These are phyloP conservation scores for Phataginus tetradactyla DNA, from an alignment of 2,797 vertebrate genomes.

Conservation along the genomic window DNA sequence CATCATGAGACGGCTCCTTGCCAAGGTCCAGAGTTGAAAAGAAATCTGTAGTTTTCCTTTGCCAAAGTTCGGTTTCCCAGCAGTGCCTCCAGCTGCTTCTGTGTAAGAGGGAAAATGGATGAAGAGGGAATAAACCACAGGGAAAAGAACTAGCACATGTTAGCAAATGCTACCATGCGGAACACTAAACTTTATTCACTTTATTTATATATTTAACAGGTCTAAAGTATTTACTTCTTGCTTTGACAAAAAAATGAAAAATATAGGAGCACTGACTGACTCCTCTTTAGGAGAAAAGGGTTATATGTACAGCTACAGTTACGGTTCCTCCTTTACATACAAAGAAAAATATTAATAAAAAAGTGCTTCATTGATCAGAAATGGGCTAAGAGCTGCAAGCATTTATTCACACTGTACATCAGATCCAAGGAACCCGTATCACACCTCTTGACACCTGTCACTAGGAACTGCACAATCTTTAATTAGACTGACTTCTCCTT, in stretches of 20 bases:
- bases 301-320: slow-evolving; percentile 87
- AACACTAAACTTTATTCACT: slow-evolving; percentile 90
- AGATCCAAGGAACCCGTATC: slow-evolving; percentile 85
- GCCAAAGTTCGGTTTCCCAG: slow-evolving; percentile 18
- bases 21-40: background rate
- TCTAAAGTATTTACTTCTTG: slow-evolving; percentile 90
- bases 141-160: slow-evolving; percentile 67
- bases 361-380: slow-evolving; percentile 89
- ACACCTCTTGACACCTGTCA: slow-evolving; percentile 85
- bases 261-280: slow-evolving; percentile 86
- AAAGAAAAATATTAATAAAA: slow-evolving; percentile 89
- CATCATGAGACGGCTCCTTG: background rate
- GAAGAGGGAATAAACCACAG: slow-evolving; percentile 10
- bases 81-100: slow-evolving; percentile 23
- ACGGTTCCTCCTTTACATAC: slow-evolving; percentile 88
- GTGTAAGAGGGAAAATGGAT: background rate
- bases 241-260: slow-evolving; percentile 89
- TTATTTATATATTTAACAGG: slow-evolving; percentile 91
- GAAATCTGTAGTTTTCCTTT: slow-evolving; percentile 28
- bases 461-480: slow-evolving; percentile 74
- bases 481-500: slow-evolving; percentile 1
- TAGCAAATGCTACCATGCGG: slow-evolving; percentile 86
- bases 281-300: slow-evolving; percentile 86
- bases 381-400: slow-evolving; percentile 88
- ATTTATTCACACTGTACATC: slow-evolving; percentile 89